Evolutionary conservation across 2,113 vertebrate species (phyloP).

Genomic region (Scytalopus superciliaris): DNA sequence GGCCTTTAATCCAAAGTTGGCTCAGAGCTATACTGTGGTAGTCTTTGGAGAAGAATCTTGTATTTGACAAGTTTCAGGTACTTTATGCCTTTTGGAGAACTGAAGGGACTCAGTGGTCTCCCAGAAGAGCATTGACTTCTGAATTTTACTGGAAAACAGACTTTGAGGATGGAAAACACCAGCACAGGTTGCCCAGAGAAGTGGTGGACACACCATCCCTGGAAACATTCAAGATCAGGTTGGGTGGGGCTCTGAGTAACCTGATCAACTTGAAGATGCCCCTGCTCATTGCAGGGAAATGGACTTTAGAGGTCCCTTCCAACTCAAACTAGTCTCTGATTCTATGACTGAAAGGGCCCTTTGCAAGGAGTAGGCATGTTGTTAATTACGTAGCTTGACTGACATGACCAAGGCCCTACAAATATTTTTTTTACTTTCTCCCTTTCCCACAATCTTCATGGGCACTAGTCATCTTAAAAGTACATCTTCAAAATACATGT

Average conservation of each 20-base stretch:
- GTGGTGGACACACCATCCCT: too few relatives aligned
- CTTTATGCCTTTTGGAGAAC: not conserved
- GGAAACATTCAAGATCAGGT: not conserved
- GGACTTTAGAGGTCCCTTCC: not conserved
- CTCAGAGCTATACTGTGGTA: not conserved
- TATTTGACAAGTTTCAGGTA: not conserved
- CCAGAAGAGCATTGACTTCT: not conserved
- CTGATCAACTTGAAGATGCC: not conserved
- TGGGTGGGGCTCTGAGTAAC: not conserved
- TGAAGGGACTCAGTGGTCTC: not conserved
- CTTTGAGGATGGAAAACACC: not conserved
- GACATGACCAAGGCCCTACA: not conserved
- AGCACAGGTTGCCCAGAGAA: not conserved
- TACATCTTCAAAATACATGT: not conserved
- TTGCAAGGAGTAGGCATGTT: not conserved
- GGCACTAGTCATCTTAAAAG: not conserved
- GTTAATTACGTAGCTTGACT: not conserved
- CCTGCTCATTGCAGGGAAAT: not conserved
- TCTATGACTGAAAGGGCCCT: not conserved
- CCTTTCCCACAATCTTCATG: not conserved
- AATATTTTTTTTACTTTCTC: not conserved
- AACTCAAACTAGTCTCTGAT: not conserved
- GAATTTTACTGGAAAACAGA: not conserved
- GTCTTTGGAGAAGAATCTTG: not conserved
- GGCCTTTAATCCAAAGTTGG: not conserved